A percentile compares a stretch with the other conserved stretches of the same genome.
These are phyloP conservation scores for Eupithecia subfuscata DNA, from an alignment of 2,888 invertebrate species.

Conservation along the genomic window DNA sequence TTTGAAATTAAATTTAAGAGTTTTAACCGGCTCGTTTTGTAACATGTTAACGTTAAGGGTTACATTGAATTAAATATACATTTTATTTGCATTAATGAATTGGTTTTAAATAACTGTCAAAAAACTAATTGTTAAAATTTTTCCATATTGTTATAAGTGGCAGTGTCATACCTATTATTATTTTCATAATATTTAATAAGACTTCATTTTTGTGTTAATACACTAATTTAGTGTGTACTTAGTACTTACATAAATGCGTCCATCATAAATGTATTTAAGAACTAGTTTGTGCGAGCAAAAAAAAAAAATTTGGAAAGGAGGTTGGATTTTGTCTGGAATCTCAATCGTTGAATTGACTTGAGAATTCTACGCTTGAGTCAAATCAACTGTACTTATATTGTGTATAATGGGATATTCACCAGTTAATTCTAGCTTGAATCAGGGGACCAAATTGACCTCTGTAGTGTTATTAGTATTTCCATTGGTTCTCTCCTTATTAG, in stretches of 20 bases:
- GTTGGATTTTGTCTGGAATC: constrained; percentile 43
- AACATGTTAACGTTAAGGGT: constrained; percentile 1
- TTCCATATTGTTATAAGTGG: neutral
- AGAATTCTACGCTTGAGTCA: constrained; percentile 14
- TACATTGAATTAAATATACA: constrained; percentile 7
- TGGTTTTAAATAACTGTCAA: neutral
- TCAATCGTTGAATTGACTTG: constrained; percentile 52
- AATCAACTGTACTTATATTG: constrained; percentile 30
- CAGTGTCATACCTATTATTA: constrained; percentile 2
- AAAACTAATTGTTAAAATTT: neutral
- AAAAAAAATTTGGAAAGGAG: neutral
- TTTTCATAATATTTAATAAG: constrained; percentile 34
- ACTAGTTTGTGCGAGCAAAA: constrained; percentile 28
- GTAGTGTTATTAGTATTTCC: constrained; percentile 40
- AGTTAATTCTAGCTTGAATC: constrained; percentile 43
- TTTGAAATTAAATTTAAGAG: constrained; percentile 32
- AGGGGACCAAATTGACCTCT: constrained; percentile 61
- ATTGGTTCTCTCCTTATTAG: neutral
- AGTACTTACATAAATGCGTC: constrained; percentile 77
- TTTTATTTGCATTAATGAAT: neutral
- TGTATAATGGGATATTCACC: constrained; percentile 28
- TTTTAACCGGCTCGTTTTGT: constrained; percentile 22
- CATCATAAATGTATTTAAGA: constrained; percentile 51
- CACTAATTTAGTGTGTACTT: constrained; percentile 67
- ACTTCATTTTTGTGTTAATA: constrained; percentile 50